phyloP scores from a whole-genome alignment of 2,113 vertebrate genomes.

The Erythrolamprus reginae region DNA sequence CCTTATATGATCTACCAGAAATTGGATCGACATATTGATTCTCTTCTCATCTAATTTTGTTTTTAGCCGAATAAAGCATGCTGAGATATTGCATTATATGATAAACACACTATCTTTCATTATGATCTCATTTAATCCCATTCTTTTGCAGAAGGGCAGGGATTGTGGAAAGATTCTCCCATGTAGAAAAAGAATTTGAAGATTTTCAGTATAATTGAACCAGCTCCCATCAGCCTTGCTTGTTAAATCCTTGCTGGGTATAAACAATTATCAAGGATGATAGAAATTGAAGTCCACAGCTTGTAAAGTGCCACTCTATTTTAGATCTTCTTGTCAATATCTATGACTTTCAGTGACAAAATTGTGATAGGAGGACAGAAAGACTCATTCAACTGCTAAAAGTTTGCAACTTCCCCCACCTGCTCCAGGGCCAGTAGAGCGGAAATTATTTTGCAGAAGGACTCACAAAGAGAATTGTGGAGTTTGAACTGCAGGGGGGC shows the following conservation, averaged over 20 bases:
- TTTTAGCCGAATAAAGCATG: neutral
- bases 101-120: neutral
- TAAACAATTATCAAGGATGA: neutral
- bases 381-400: neutral
- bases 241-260: too few relatives aligned
- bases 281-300: too few relatives aligned
- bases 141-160: neutral
- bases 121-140: neutral
- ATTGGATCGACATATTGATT: neutral
- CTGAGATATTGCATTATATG: neutral
- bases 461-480: neutral
- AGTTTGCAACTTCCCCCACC: neutral
- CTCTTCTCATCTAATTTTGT: neutral
- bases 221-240: neutral
- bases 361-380: neutral
- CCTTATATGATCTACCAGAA: neutral
- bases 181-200: neutral
- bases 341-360: neutral
- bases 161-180: neutral
- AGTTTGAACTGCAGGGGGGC: neutral
- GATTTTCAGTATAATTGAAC: neutral
- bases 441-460: neutral
- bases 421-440: accelerated
- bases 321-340: neutral
- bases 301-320: neutral